phyloP scores from a whole-genome alignment of 2,888 invertebrate genomes.

The Anthrax anthrax region DNA sequence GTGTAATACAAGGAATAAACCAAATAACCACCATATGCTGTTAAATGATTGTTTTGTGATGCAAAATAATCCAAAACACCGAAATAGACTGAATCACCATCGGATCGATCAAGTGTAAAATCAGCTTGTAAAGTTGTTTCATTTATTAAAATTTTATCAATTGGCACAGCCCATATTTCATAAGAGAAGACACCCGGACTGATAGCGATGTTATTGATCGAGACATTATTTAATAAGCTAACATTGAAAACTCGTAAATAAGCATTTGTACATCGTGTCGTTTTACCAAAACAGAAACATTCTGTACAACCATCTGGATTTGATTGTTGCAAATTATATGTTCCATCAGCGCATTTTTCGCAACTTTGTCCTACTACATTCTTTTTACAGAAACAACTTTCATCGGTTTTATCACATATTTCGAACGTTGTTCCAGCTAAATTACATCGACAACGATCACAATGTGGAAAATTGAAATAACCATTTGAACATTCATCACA shows the following conservation, averaged over 20 bases:
- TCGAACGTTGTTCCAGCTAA: conserved; percentile 67
- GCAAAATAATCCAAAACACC: conserved; percentile 29
- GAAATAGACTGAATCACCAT: conserved; percentile 26
- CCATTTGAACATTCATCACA: conserved; percentile 82
- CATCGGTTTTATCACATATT: conserved; percentile 67
- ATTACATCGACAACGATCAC: conserved; percentile 70
- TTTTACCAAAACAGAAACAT: conserved; percentile 95
- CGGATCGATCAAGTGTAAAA: conserved; percentile 23
- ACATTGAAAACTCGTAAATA: conserved; percentile 38
- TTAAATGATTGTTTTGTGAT: conserved; percentile 53
- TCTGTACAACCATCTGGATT: conserved; percentile 88
- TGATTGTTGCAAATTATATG: conserved; percentile 70
- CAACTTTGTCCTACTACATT: conserved; percentile 63
- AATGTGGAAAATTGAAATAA: conserved; percentile 76
- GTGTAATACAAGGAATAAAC: conserved; percentile 63
- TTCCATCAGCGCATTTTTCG: conserved; percentile 73
- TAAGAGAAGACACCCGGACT: conserved; percentile 16
- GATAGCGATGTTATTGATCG: conserved; percentile 16
- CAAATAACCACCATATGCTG: conserved; percentile 76
- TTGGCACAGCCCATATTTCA: conserved; percentile 20
- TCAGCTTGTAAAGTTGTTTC: conserved; percentile 31
- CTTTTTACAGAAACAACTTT: conserved; percentile 61
- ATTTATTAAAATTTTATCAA: conserved; percentile 25
- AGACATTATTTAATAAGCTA: conserved; percentile 25
- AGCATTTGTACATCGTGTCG: conserved; percentile 70